Conservation (phyloP, 2,113 vertebrate species). For the Eolophus roseicapilla region DNA sequence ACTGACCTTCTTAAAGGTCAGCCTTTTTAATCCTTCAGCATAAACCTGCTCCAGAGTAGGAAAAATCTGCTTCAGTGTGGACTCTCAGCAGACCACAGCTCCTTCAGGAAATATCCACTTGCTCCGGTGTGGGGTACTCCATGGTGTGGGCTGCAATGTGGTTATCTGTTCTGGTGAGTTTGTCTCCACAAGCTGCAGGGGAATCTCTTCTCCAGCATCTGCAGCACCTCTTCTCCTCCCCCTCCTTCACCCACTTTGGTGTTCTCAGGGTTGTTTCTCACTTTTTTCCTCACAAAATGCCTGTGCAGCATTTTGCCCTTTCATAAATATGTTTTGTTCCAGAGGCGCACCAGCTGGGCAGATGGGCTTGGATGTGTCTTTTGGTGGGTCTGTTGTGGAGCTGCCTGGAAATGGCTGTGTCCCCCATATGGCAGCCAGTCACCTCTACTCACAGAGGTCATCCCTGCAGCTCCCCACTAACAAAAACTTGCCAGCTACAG, state of each 20-base stretch:
- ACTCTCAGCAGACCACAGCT: neutral
- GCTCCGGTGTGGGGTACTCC: rapidly evolving
- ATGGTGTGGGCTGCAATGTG: neutral
- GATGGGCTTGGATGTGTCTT: neutral
- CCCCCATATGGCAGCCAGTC: neutral
- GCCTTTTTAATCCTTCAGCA: neutral
- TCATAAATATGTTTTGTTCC: neutral
- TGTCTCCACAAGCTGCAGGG: neutral
- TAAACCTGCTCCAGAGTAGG: neutral
- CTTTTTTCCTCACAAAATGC: neutral
- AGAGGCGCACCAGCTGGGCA: neutral
- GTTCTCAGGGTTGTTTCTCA: neutral
- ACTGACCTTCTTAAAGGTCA: neutral
- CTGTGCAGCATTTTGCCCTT: neutral
- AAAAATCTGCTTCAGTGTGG: neutral
- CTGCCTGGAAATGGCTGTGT: too few relatives aligned
- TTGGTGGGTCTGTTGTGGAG: neutral
- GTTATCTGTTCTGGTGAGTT: neutral
- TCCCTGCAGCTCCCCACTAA: neutral
- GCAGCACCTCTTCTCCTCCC: neutral
- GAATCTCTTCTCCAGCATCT: neutral
- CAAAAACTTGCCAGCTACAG: neutral
- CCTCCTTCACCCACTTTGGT: neutral
- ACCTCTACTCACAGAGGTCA: neutral
- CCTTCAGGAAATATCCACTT: neutral